Evolutionary conservation across 2,888 invertebrate species (phyloP).

Genomic region (Drosophila siamana): DNA sequence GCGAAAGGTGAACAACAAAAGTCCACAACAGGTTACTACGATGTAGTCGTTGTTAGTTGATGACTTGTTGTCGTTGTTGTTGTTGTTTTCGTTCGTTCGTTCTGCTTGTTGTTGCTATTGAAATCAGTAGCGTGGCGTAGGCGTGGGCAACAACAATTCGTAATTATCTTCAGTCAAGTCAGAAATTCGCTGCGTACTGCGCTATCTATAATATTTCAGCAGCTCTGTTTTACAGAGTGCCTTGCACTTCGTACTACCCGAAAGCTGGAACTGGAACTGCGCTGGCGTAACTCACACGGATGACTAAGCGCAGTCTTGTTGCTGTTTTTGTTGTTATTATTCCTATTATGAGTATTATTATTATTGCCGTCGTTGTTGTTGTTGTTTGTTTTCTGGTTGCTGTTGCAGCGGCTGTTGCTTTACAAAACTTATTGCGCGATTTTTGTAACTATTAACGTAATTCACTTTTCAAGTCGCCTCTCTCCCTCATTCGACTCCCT

Average conservation of each 20-base stretch:
- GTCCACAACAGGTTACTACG: constrained; percentile 48
- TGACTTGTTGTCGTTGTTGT: constrained; percentile 19
- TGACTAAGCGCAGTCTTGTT: constrained; percentile 65
- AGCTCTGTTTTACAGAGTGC: constrained; percentile 16
- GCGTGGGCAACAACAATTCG: constrained; percentile 54
- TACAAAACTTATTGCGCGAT: constrained; percentile 31
- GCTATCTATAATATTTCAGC: neutral
- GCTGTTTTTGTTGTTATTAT: constrained; percentile 27
- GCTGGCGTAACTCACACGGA: constrained; percentile 71
- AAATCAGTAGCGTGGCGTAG: constrained; percentile 64
- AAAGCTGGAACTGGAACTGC: constrained; percentile 60
- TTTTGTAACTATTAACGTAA: constrained; percentile 68
- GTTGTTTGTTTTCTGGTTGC: constrained; percentile 27
- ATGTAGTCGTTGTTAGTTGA: constrained; percentile 19
- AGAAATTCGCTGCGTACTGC: constrained; percentile 17
- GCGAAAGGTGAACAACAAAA: constrained; percentile 57
- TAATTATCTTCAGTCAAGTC: constrained; percentile 50
- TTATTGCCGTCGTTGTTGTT: constrained; percentile 11
- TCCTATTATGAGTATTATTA: constrained; percentile 8
- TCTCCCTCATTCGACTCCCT: constrained; percentile 9
- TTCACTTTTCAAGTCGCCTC: constrained; percentile 45
- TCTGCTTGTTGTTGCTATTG: constrained; percentile 34
- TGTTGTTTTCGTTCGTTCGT: too few relatives aligned
- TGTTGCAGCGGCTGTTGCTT: constrained; percentile 38
- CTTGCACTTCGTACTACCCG: constrained; percentile 28